Evolutionary conservation across 1,140 invertebrate genomes (phyloP).

Genomic region (Antheraea pernyi): DNA sequence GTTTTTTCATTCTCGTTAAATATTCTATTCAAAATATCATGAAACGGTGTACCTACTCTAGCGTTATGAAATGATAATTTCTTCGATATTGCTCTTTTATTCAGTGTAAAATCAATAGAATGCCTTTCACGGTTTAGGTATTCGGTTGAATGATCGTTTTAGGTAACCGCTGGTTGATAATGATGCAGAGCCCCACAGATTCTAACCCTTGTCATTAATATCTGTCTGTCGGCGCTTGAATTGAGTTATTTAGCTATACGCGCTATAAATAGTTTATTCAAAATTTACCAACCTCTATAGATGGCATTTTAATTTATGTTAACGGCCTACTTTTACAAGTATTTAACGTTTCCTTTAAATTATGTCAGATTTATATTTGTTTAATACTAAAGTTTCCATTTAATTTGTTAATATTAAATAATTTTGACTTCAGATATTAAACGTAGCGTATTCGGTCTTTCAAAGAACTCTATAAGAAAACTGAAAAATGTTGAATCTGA

Average conservation of each 20-base stretch:
- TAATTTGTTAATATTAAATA: no score
- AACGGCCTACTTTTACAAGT: no score
- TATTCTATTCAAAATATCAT: constrained; percentile 1
- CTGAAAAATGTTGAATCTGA: no score
- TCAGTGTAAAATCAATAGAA: constrained; percentile 2
- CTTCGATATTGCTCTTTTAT: constrained; percentile 2
- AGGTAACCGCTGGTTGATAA: constrained; percentile 3
- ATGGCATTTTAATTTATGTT: no score
- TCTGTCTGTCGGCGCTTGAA: constrained; percentile 10
- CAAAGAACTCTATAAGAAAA: no score
- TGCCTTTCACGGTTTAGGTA: not conserved
- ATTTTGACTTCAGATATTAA: no score
- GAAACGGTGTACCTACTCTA: not conserved
- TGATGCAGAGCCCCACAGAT: constrained; percentile 6
- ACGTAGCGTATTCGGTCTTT: no score
- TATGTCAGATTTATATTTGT: no score
- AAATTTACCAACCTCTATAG: no score
- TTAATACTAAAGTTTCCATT: no score
- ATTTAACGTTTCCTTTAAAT: no score
- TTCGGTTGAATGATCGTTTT: constrained; percentile 3
- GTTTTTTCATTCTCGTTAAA: not conserved
- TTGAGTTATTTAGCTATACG: constrained; percentile 4
- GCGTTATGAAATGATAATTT: constrained; percentile 1
- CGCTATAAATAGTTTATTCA: not conserved
- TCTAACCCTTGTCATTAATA: constrained; percentile 12